These are phyloP conservation scores for Camarhynchus parvulus DNA, from an alignment of 2,113 vertebrate genomes.

Conservation along the genomic window DNA sequence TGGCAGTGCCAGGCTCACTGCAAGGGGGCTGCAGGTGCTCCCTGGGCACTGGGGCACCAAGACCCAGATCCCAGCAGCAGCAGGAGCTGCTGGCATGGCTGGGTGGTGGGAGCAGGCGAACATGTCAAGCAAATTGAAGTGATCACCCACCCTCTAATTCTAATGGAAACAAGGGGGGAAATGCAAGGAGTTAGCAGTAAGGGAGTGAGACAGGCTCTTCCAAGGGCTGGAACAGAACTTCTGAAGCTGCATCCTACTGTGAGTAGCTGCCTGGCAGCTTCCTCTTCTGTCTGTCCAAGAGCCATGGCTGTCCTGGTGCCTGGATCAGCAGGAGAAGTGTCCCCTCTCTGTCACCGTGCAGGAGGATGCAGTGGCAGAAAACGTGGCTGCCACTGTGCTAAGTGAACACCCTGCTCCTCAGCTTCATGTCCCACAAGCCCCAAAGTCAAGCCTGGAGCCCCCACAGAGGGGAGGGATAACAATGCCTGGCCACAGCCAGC, in stretches of 20 bases:
- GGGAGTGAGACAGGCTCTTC: background rate
- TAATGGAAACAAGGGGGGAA: background rate
- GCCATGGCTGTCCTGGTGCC: accelerated
- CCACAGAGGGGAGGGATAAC: accelerated
- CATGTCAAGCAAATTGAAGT: accelerated
- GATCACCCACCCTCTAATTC: background rate
- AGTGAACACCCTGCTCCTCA: background rate
- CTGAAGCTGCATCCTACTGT: background rate
- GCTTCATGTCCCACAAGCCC: accelerated
- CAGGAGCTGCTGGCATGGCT: no score
- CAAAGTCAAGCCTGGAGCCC: background rate
- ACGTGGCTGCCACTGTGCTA: accelerated
- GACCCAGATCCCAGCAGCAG: background rate
- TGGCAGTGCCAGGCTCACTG: accelerated
- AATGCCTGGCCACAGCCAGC: background rate
- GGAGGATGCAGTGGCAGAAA: background rate
- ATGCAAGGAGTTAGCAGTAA: background rate
- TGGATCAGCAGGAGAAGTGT: background rate
- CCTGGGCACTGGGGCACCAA: accelerated
- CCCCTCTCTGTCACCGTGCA: background rate
- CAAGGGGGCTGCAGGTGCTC: background rate
- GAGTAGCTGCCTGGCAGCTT: background rate
- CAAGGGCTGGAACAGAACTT: background rate
- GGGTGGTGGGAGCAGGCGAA: accelerated
- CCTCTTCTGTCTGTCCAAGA: background rate